Base-by-base conservation (phyloP, 2,888 invertebrate species). In the Perizoma affinitatum region DNA sequence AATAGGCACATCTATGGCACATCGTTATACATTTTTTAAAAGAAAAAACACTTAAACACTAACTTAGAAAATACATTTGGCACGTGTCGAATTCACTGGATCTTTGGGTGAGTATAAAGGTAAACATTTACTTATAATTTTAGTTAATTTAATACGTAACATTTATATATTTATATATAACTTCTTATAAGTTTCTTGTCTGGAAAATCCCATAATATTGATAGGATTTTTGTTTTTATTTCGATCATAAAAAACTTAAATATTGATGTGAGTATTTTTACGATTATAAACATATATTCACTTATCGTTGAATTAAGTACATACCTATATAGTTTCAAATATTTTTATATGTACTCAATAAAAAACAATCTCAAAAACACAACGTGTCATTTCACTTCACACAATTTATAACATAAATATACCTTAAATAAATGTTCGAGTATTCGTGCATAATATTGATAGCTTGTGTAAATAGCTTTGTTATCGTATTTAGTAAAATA, bases 1-100 rank as follows among this genome's bases (percentile, higher is more conserved):
- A 57, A 57, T 0, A 42, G 52, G 56, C 59, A 63, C 47, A 57
- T 61, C 0, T 33, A 61, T 61, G 61, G 56, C 56, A 61, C 61
- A 49, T 38, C 55, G 33, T 35, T 49, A 57, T 7, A 49, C 59
- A n/a, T 9, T 33, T 57, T 59, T 55, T 58, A 64, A 38, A 36
- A 58, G n/a, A 56, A 54, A 11, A 59, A 71, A 72, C 54, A 67
- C 71, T 72, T 75, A 77, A 45, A 54, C n/a, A 44, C n/a, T 58
- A 57, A 54, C 58, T 54, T 54, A 71, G 55, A 69, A 75, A 78
- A 62, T 54, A 61, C 73, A 75, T 88, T 89, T 90, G 90, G 90
- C 90, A 90, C 90, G 70, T 79, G 74, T 73, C 78, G 88, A 90
- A 90, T 89, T 89, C 90, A 90, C 89, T 75, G 76, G 69, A 61